A percentile compares a stretch with the other conserved stretches of the same genome.
phyloP scores from a whole-genome alignment of 1,140 invertebrate genomes.

The Bombus picipes region DNA sequence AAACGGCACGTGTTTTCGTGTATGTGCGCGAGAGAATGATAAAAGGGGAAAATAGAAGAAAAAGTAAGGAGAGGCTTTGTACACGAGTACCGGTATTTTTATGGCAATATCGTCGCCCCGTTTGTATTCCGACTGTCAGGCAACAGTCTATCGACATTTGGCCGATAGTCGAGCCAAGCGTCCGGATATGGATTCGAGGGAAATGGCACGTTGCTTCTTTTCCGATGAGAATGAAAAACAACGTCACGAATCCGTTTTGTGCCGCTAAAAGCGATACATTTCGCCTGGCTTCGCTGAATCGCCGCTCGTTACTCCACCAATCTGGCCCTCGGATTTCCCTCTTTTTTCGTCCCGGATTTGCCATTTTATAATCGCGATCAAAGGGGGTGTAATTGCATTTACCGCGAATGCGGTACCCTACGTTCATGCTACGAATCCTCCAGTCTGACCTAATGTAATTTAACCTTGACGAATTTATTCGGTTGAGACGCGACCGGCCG shows the following conservation, averaged over 20 bases:
- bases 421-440: neutral
- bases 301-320: neutral
- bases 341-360: too few relatives aligned
- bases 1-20: neutral
- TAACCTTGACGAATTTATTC: constrained; percentile 23
- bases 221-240: constrained; percentile 63
- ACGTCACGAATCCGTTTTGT: constrained; percentile 53
- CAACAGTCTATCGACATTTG: constrained; percentile 64
- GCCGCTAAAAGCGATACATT: constrained; percentile 49
- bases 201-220: constrained; percentile 63
- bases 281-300: neutral
- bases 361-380: constrained; percentile 53
- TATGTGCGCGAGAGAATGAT: neutral
- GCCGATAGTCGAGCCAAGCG: constrained; percentile 58
- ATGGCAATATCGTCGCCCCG: constrained; percentile 60
- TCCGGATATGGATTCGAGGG: constrained; percentile 58
- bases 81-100: constrained; percentile 60
- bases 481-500: neutral
- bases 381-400: constrained; percentile 22
- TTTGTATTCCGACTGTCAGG: constrained; percentile 62
- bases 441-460: constrained; percentile 1
- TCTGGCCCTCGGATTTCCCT: neutral
- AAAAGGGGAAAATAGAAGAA: neutral
- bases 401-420: neutral
- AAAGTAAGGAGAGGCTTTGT: constrained; percentile 38